Base-by-base conservation (phyloP, 2,113 vertebrate species). In the Mastomys coucha region DNA sequence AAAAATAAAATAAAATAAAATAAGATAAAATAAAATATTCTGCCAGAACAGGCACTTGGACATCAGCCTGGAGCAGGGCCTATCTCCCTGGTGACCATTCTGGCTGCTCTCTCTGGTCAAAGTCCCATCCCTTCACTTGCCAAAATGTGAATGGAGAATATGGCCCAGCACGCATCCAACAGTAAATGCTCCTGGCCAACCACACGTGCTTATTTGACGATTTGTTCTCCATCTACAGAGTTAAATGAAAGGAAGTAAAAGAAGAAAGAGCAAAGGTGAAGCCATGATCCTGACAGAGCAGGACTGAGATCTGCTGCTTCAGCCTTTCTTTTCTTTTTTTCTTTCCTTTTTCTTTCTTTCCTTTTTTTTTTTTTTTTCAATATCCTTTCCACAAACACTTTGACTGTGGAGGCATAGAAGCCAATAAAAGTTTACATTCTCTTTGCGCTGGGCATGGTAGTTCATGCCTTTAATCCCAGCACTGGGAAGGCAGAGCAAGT, bases 191-290 rank as follows among this genome's bases (percentile, higher is more conserved):
- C 12, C 13, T 0, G 1, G 42, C 7, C 77, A 45, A 53, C 20
- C 28, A 36, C 22, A 20, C 0, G 2, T 10, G 56, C 17, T 81
- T 28, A n/a, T 22, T 24, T 10, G 4, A 22, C 4, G 14, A 26
- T 56, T 72, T 73, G 12, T 65, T 94, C 28, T 77, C 53, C 45
- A 28, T 51, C 84, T 80, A 17, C 60, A 63, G 13, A 42, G 67
- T 69, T 69, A 75, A 77, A 53, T 45, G 12, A 53, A 84, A 91
- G 31, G 58, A 75, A 88, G n/a, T 33, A 11, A 42, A 31, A 72
- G 19, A 2, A 53, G 6, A 53, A 53, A 17, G 16, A 24, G 51
- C 36, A 88, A 88, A 58, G 42, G 78, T 58, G 16, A 24, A 76
- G 89, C 51, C 17, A 8, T 28, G 53, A 51, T n/a, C 67, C 33